Percentiles rank a stretch among this genome's conserved stretches.
Evolutionary conservation across 2,797 vertebrate genomes (phyloP).

Genomic region (Argentina silus): DNA sequence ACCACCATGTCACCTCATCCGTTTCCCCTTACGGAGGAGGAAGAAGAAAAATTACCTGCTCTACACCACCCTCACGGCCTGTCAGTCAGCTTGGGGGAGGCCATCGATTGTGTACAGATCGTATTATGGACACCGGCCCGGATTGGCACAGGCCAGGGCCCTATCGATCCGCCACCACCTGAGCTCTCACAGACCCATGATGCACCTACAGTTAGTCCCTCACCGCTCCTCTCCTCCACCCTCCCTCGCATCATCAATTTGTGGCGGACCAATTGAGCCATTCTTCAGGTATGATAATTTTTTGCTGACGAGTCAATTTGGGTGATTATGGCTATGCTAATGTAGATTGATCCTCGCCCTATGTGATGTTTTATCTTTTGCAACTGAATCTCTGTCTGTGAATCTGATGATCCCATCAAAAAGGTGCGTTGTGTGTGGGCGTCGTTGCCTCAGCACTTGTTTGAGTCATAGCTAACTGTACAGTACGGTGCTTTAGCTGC

Average conservation of each 20-base stretch:
- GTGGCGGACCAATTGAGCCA: slow-evolving; percentile 59
- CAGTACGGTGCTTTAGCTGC: slow-evolving; percentile 6
- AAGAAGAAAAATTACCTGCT: slow-evolving; percentile 51
- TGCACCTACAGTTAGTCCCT: slow-evolving; percentile 37
- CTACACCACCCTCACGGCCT: slow-evolving; percentile 39
- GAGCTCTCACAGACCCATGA: slow-evolving; percentile 54
- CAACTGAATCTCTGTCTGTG: slow-evolving; percentile 39
- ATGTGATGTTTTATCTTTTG: slow-evolving; percentile 53
- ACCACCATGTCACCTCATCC: slow-evolving; percentile 22
- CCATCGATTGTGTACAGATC: slow-evolving; percentile 73
- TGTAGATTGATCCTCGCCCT: slow-evolving; percentile 61
- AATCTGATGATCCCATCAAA: slow-evolving; percentile 31
- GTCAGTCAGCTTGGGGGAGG: slow-evolving; percentile 53
- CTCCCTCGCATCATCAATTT: slow-evolving; percentile 62
- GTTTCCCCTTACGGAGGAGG: neutral
- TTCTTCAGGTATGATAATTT: slow-evolving; percentile 71
- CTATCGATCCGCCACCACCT: slow-evolving; percentile 6
- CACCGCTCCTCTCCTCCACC: slow-evolving; percentile 32
- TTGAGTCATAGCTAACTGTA: neutral
- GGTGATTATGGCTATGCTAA: slow-evolving; percentile 74
- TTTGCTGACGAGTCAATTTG: slow-evolving; percentile 66
- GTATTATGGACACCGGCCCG: slow-evolving; percentile 64
- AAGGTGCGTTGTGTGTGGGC: neutral
- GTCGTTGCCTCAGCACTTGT: neutral
- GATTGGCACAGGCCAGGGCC: slow-evolving; percentile 38